Conservation (phyloP, 1,140 invertebrate genomes). For the Drosophila bocki region DNA sequence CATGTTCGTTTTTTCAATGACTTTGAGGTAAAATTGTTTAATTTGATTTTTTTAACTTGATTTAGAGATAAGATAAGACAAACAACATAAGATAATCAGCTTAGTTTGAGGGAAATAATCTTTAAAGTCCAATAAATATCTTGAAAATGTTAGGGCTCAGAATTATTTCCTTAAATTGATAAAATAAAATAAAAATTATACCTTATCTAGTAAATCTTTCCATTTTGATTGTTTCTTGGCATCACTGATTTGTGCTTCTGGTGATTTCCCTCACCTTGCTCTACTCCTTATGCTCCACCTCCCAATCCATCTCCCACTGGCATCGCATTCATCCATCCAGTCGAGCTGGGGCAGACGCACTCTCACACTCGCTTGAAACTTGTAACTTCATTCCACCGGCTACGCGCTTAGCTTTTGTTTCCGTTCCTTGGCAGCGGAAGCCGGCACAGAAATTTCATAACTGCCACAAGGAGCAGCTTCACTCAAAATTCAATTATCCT, state of each 20-base stretch:
- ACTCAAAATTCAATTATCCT: constrained; percentile 46
- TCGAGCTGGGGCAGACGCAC: constrained; percentile 2
- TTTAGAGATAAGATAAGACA: neutral
- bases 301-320: neutral
- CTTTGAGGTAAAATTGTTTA: neutral
- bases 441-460: constrained; percentile 43
- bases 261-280: neutral
- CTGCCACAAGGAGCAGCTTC: constrained; percentile 47
- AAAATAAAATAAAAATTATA: neutral
- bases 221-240: neutral
- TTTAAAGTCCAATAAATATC: neutral
- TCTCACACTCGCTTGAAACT: constrained; percentile 29
- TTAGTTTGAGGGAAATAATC: neutral
- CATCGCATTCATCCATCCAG: constrained; percentile 12
- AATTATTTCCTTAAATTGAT: neutral
- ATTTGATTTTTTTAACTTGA: neutral
- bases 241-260: constrained; percentile 10
- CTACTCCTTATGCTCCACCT: neutral
- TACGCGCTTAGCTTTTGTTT: constrained; percentile 46
- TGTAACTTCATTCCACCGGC: constrained; percentile 34
- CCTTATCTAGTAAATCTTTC: neutral
- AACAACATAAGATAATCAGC: neutral
- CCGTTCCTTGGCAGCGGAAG: constrained; percentile 36
- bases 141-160: neutral
- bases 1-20: neutral